Evolutionary conservation across 2,797 vertebrate genomes (phyloP).

Genomic region (Mormyrops attenuatus): DNA sequence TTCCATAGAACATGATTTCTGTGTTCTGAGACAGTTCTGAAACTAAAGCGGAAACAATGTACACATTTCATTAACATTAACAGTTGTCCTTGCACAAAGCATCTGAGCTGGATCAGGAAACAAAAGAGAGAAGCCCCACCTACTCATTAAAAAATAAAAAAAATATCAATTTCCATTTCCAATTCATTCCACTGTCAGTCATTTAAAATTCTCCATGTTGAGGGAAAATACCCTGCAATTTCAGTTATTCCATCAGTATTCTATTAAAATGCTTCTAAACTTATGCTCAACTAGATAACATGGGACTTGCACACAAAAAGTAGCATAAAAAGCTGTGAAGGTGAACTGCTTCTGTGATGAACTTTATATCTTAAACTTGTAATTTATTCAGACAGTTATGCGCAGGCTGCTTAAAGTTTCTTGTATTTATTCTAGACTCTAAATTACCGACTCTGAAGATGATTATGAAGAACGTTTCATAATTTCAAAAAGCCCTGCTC

Average conservation of each 20-base stretch:
- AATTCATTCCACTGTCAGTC: not conserved
- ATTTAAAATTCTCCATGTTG: not conserved
- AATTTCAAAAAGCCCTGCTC: not conserved
- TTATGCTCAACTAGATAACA: not conserved
- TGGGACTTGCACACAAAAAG: not conserved
- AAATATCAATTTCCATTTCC: not conserved
- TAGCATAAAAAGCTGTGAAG: not conserved
- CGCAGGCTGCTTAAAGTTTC: not conserved
- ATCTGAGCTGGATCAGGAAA: not conserved
- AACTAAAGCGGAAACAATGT: not conserved
- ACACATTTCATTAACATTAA: not conserved
- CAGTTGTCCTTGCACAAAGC: not conserved
- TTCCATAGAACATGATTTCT: not conserved
- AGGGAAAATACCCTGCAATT: not conserved
- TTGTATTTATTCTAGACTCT: not conserved
- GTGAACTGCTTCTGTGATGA: not conserved
- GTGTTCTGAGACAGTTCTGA: not conserved
- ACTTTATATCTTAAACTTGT: not conserved
- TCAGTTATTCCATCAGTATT: not conserved
- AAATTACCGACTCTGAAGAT: not conserved
- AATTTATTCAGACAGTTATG: not conserved
- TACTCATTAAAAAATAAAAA: not conserved
- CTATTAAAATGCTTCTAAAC: not conserved
- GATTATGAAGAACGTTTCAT: not conserved
- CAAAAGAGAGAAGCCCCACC: not conserved